Base-by-base conservation (phyloP, 2,113 vertebrate genomes). In the Sprattus sprattus region DNA sequence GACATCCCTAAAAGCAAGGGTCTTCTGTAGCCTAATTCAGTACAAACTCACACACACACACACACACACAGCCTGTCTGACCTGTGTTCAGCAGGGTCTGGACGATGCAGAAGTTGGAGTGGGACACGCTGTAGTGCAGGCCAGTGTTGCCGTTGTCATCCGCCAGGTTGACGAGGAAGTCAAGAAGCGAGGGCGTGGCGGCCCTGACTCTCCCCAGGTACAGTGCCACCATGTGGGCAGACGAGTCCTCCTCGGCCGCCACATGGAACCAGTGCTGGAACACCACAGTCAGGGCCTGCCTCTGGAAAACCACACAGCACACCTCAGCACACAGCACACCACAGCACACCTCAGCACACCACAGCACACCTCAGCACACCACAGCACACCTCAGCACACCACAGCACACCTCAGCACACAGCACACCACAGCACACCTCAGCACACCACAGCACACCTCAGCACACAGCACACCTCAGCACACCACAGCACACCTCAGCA, bases 51-150 rank as follows among this genome's bases (percentile, higher is more conserved):
- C 39, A 39, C 39, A 39, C 1, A 39, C 39, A 39, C 39, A 39
- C 39, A 39, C 39, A 95, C 95, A 18, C 8, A 67, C 60, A 64
- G 6, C 0, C 13, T 86, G 39, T 39, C 94, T 90, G 88, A 99
- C 98, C 97, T 92, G 98, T 98, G 87, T 97, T 96, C 86, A 99
- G 93, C 28, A 99, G 94, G 81, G 97, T 94, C 85, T 94, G 95
- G 54, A 95, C 96, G 0, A 99, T 92, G 0, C 87, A 80, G 91
- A 99, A 98, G 95, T 98, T 98, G 92, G 96, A 97, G 89, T 99
- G 96, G 9, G 98, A 99, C 20, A 98, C 92, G 0, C 97, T 98
- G 92, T 99, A 99, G 92, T 99, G 98, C 81, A 99, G 95, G 9
- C 96, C 97, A 0, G 97, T 98, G 94, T 99, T 99, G 89, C 97